Evolutionary conservation across 2,113 vertebrate species (phyloP).

Genomic region (Callipepla squamata): DNA sequence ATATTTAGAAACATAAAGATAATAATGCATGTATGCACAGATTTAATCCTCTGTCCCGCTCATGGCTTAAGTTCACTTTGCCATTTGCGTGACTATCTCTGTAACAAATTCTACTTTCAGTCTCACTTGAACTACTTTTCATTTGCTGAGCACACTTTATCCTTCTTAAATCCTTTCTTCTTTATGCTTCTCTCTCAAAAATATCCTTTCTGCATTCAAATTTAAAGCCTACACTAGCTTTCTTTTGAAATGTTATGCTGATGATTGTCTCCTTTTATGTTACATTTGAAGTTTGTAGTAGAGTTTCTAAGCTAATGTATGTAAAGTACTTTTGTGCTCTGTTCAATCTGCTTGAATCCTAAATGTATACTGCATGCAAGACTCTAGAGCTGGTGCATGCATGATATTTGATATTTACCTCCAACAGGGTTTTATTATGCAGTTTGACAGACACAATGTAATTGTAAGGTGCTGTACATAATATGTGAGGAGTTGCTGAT

Average conservation of each 20-base stretch:
- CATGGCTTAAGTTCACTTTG: not conserved
- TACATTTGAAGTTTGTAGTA: not conserved
- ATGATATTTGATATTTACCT: not conserved
- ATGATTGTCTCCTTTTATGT: not conserved
- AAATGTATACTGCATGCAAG: not conserved
- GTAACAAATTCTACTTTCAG: not conserved
- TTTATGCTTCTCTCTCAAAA: not conserved
- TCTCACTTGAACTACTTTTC: slow-evolving; percentile 2
- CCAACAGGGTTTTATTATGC: not conserved
- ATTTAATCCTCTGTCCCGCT: not conserved
- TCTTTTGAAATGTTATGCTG: not conserved
- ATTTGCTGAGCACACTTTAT: not conserved
- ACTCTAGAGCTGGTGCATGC: not conserved
- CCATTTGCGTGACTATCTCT: not conserved
- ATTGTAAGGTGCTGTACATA: not conserved
- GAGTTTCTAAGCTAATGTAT: not conserved
- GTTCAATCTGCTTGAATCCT: not conserved
- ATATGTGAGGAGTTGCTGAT: not conserved
- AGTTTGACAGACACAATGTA: not conserved
- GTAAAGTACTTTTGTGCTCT: not conserved
- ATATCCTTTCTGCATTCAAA: not conserved
- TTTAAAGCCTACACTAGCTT: not conserved
- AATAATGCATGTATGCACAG: not conserved
- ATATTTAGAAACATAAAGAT: not conserved
- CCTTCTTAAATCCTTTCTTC: slow-evolving; percentile 12